Percentiles rank a stretch among this genome's conserved stretches.
Conservation (phyloP, 2,888 invertebrate species). For the Didymodactylos carnosus region DNA sequence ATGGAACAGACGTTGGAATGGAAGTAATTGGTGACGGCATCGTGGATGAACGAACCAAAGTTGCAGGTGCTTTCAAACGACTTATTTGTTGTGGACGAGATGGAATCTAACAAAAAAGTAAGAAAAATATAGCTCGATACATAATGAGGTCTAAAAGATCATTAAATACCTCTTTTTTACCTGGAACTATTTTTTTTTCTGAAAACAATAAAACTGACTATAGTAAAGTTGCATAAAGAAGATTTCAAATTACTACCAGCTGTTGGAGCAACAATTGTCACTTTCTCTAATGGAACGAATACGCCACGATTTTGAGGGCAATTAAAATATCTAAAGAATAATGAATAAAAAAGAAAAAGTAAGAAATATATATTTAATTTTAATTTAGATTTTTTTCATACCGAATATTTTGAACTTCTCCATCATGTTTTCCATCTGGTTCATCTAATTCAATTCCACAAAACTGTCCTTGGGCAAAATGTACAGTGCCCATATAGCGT, state of each 20-base stretch:
- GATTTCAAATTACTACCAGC: too few species aligned
- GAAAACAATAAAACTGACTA: too few species aligned
- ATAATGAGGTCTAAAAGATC: neutral
- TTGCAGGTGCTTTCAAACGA: neutral
- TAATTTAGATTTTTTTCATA: neutral
- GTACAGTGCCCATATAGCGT: conserved; percentile 36
- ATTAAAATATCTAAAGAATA: conserved; percentile 24
- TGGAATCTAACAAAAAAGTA: too few species aligned
- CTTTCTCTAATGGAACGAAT: conserved; percentile 30
- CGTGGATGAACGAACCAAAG: neutral
- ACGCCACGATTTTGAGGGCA: conserved; percentile 31
- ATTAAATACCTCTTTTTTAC: neutral
- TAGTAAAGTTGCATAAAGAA: too few species aligned
- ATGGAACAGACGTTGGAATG: neutral
- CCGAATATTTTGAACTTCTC: conserved; percentile 35
- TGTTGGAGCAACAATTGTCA: conserved; percentile 16
- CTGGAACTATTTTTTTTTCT: too few species aligned
- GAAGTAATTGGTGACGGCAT: neutral
- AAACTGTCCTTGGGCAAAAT: conserved; percentile 39
- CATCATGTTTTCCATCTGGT: conserved; percentile 38
- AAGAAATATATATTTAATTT: neutral
- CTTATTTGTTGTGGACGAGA: too few species aligned
- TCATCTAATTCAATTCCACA: conserved; percentile 39
- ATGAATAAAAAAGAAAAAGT: neutral
- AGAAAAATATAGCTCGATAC: too few species aligned